These are phyloP conservation scores for Plumapathes pennacea DNA, from an alignment of 92 coral and sea anemone species.

Conservation along the genomic window DNA sequence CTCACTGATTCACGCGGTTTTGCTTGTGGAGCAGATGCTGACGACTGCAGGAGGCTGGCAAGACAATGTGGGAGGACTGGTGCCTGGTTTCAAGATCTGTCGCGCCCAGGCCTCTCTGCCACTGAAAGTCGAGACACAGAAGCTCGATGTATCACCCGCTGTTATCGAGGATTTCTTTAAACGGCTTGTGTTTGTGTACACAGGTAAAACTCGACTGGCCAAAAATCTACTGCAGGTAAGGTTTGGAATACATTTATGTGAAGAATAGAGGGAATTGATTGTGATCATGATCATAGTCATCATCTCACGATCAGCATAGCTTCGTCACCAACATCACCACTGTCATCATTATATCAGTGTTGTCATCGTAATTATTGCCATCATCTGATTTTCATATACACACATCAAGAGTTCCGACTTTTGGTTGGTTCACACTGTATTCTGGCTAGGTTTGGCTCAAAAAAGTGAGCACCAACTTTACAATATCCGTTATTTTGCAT, in stretches of 20 bases:
- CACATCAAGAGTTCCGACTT: too few relatives aligned
- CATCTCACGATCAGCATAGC: background rate
- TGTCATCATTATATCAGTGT: background rate
- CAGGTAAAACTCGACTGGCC: conserved; percentile 91
- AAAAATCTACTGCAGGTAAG: conserved; percentile 91
- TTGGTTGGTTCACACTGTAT: too few relatives aligned
- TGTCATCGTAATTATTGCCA: too few relatives aligned
- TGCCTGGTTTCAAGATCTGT: conserved; percentile 87
- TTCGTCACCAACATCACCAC: background rate
- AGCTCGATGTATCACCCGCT: conserved; percentile 48
- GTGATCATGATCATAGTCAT: too few relatives aligned
- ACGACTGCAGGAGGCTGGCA: conserved; percentile 99
- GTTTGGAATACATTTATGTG: background rate
- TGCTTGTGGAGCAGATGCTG: conserved; percentile 96
- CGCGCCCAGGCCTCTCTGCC: conserved; percentile 85
- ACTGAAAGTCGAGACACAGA: conserved; percentile 62
- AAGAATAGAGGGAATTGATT: too few relatives aligned
- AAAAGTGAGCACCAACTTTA: too few relatives aligned
- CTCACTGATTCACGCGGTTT: conserved; percentile 84
- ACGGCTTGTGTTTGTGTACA: conserved; percentile 74
- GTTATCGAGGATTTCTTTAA: conserved; percentile 59
- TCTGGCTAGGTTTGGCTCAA: too few relatives aligned
- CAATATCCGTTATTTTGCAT: too few relatives aligned
- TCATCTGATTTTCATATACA: too few relatives aligned
- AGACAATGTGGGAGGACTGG: conserved; percentile 96